Conservation (phyloP, 1,140 invertebrate species). For the Orius insidiosus region DNA sequence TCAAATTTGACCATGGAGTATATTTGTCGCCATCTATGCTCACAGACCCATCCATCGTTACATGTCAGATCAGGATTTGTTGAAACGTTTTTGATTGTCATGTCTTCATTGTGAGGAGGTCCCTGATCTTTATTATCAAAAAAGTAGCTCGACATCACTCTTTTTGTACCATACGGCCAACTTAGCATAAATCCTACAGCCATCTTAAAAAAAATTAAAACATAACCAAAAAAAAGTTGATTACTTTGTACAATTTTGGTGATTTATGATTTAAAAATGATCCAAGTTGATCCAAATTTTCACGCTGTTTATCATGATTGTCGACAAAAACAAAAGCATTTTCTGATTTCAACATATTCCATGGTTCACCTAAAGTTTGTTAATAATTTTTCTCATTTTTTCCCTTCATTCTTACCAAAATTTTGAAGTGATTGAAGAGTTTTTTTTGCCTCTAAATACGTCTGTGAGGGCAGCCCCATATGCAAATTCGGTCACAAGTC, state of each 20-base stretch:
- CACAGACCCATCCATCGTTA: slow-evolving; percentile 69
- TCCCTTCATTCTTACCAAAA: slow-evolving; percentile 17
- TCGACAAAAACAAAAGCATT: slow-evolving; percentile 43
- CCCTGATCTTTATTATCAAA: slow-evolving; percentile 36
- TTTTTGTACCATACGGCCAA: slow-evolving; percentile 51
- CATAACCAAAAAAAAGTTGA: not conserved
- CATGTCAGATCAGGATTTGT: slow-evolving; percentile 48
- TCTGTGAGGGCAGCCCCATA: slow-evolving; percentile 38
- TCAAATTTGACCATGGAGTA: slow-evolving; percentile 63
- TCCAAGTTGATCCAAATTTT: slow-evolving; percentile 21
- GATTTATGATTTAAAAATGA: slow-evolving; percentile 40
- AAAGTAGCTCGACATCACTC: slow-evolving; percentile 58
- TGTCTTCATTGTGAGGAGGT: slow-evolving; percentile 41
- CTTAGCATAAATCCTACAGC: slow-evolving; percentile 63
- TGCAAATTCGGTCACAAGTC: slow-evolving; percentile 58
- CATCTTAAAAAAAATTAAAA: slow-evolving; percentile 32
- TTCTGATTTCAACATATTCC: slow-evolving; percentile 9
- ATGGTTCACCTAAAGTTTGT: slow-evolving; percentile 1
- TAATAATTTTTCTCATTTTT: not conserved
- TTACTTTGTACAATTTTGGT: slow-evolving; percentile 38
- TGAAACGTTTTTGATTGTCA: slow-evolving; percentile 42
- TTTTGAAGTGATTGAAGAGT: slow-evolving; percentile 15
- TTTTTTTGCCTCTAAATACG: slow-evolving; percentile 21
- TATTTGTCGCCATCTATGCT: slow-evolving; percentile 74
- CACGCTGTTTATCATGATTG: slow-evolving; percentile 55